Conservation (phyloP, 2,888 invertebrate species). For the Oscheius sp. region DNA sequence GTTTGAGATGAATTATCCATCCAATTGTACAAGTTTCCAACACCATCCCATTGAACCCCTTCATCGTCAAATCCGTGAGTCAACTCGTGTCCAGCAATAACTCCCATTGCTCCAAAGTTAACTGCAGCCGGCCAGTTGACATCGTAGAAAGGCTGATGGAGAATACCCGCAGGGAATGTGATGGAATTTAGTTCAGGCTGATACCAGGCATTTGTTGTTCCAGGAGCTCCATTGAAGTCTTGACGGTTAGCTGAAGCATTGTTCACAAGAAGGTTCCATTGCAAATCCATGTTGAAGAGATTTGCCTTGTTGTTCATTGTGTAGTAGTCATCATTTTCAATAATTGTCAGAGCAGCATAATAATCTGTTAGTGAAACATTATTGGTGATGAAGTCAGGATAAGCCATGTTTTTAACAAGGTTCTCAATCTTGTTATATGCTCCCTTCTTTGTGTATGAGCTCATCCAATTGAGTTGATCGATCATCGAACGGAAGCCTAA, state of each 20-base stretch:
- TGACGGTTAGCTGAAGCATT: conserved; percentile 48
- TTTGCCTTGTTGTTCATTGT: conserved; percentile 36
- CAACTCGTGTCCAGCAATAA: conserved; percentile 95
- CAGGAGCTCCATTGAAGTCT: conserved; percentile 53
- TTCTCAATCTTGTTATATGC: conserved; percentile 63
- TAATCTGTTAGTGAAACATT: conserved; percentile 48
- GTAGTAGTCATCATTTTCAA: conserved; percentile 32
- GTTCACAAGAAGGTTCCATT: conserved; percentile 35
- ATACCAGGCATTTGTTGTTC: conserved; percentile 52
- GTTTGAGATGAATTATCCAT: conserved; percentile 52
- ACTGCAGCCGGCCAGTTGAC: conserved; percentile 61
- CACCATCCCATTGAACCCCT: conserved; percentile 65
- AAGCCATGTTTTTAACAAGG: conserved; percentile 63
- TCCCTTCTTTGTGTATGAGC: conserved; percentile 51
- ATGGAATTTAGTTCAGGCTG: conserved; percentile 60
- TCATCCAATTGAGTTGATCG: conserved; percentile 66
- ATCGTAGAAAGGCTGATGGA: conserved; percentile 64
- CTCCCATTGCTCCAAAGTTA: conserved; percentile 91
- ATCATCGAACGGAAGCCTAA: conserved; percentile 62
- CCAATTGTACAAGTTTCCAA: conserved; percentile 57
- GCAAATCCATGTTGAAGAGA: conserved; percentile 37
- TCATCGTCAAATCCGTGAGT: conserved; percentile 83
- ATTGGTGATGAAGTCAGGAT: conserved; percentile 60
- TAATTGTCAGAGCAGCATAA: conserved; percentile 37
- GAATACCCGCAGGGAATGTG: conserved; percentile 66